These are phyloP conservation scores for Cerceris rybyensis DNA, from an alignment of 2,888 invertebrate genomes.

Conservation along the genomic window DNA sequence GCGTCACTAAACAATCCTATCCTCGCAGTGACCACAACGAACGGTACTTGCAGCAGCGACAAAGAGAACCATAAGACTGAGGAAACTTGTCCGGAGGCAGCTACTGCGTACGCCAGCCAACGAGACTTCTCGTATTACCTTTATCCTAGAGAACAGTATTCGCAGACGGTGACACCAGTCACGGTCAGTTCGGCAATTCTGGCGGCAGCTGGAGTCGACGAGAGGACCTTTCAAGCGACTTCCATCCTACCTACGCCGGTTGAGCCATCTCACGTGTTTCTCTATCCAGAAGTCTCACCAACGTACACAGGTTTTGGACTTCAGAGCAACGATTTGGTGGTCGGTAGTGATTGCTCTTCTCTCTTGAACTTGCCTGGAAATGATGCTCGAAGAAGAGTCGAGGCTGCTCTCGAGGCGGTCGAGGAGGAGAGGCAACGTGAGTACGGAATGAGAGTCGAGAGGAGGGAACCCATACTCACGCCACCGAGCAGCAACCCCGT, in stretches of 20 bases:
- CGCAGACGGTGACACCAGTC: conserved; percentile 41
- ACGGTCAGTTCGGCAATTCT: conserved; percentile 74
- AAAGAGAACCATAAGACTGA: conserved; percentile 77
- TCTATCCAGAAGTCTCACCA: conserved; percentile 70
- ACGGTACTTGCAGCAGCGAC: conserved; percentile 67
- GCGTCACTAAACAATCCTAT: too few relatives aligned
- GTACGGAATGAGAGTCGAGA: conserved; percentile 55
- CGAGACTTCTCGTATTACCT: conserved; percentile 80
- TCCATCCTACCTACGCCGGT: conserved; percentile 55
- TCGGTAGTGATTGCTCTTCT: conserved; percentile 63
- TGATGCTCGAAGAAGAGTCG: conserved; percentile 85
- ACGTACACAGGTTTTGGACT: conserved; percentile 62
- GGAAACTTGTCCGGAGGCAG: conserved; percentile 36
- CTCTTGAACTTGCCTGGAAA: conserved; percentile 81
- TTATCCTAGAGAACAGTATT: conserved; percentile 74
- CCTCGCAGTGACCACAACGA: conserved; percentile 48
- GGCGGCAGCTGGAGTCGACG: conserved; percentile 81
- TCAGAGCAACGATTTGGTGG: conserved; percentile 35
- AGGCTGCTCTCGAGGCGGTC: conserved; percentile 85
- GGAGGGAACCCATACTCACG: conserved; percentile 81
- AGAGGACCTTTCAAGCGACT: conserved; percentile 63
- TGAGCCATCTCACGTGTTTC: conserved; percentile 65
- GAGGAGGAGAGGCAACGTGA: conserved; percentile 80
- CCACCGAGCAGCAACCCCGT: conserved; percentile 85
- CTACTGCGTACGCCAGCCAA: conserved; percentile 50